Percentiles rank a stretch among this genome's conserved stretches.
Evolutionary conservation across 1,140 invertebrate species (phyloP).

Genomic region (Oreohelix idahoensis): DNA sequence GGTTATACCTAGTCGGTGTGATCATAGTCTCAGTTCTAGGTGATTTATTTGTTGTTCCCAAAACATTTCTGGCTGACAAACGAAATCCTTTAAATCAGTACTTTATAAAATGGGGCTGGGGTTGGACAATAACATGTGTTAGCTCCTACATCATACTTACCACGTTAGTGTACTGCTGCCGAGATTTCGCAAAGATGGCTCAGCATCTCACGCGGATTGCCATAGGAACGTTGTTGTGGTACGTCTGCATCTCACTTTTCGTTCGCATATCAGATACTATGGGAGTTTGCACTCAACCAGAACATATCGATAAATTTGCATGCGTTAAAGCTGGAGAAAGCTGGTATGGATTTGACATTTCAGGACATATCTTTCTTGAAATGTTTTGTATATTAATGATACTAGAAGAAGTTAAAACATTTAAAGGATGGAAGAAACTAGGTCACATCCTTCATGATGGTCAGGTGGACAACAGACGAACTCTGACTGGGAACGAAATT

Average conservation of each 20-base stretch:
- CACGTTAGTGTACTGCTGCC: slow-evolving; percentile 86
- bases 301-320: slow-evolving; percentile 47
- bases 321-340: slow-evolving; percentile 63
- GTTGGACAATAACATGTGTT: slow-evolving; percentile 87
- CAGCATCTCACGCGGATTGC: slow-evolving; percentile 83
- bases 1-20: slow-evolving; percentile 85
- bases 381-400: slow-evolving; percentile 92
- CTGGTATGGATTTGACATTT: slow-evolving; percentile 95
- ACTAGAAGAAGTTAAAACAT: slow-evolving; percentile 89
- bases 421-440: slow-evolving; percentile 90
- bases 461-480: slow-evolving; percentile 68
- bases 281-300: slow-evolving; percentile 81
- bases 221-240: slow-evolving; percentile 91
- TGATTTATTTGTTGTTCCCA: slow-evolving; percentile 84
- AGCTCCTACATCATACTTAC: slow-evolving; percentile 86
- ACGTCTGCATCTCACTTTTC: slow-evolving; percentile 88
- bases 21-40: slow-evolving; percentile 88
- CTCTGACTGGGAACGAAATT: slow-evolving; percentile 57
- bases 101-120: slow-evolving; percentile 96
- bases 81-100: slow-evolving; percentile 91
- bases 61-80: slow-evolving; percentile 88
- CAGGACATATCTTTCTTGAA: slow-evolving; percentile 94
- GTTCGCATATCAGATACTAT: slow-evolving; percentile 86
- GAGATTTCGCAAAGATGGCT: slow-evolving; percentile 77
- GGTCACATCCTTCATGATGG: slow-evolving; percentile 78